Base-by-base conservation (phyloP, 2,888 invertebrate genomes). In the Melanargia galathea region DNA sequence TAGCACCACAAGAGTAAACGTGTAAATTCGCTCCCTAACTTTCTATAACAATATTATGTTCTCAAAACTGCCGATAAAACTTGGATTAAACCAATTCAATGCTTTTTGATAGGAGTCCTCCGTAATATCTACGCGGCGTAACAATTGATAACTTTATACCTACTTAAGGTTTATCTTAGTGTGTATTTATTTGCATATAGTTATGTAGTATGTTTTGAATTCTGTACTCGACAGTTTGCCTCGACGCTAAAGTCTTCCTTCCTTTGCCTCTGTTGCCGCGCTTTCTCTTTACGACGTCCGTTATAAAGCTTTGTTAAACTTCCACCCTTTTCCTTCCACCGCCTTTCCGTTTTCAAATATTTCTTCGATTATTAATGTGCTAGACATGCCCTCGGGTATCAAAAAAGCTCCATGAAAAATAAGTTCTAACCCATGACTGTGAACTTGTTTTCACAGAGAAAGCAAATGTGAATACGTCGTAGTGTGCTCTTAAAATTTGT, bases 221-320 rank as follows among this genome's bases (percentile, higher is more conserved):
- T 69, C 61, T 64, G 61, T 62, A 61, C 60, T 60, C 57, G 64
- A 65, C 62, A 64, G 64, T 66, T 68, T 65, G 58, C 56, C 63
- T 65, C 48, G 20, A 60, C 51, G 58, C 61, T 65, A 66, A 64
- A 66, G 54, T 43, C 49, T 66, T 66, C 66, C 66, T 66, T 55
- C 57, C 54, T 66, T 61, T 48, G 46, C 20, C 58, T 51, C 61
- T 35, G 40, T 49, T 45, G 65, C 71, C 70, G 68, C 66, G 67
- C 69, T 70, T 71, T 70, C 70, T 68, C 73, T 77, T 75, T 75
- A 76, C 73, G 69, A 74, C 75, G 65, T 77, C 80, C 77, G 75
- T 64, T 73, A 64, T 67, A 65, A 67, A 64, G 65, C 72, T 71
- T 71, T 73, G 65, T 72, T 35, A 58, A 57, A 40, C 33, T 33